Percentiles rank a stretch among this genome's conserved stretches.
These are phyloP conservation scores for Sebastes steindachneri DNA, from an alignment of 2,797 vertebrate genomes.

Conservation along the genomic window DNA sequence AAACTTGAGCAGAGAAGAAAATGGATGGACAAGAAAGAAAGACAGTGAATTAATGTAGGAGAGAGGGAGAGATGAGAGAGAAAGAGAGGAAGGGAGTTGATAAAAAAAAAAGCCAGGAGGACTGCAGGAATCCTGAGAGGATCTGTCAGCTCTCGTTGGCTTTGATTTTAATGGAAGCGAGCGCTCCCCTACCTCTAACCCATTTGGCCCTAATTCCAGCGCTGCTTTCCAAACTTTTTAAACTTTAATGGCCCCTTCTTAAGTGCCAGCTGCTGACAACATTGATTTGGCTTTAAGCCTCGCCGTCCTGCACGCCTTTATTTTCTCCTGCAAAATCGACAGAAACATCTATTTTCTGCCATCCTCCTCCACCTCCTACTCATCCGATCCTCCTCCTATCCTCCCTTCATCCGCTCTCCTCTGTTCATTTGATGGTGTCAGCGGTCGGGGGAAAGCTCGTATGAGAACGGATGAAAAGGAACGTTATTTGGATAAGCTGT, in stretches of 20 bases:
- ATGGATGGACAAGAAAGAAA: neutral
- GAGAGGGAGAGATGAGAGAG: constrained; percentile 14
- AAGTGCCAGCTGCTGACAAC: constrained; percentile 83
- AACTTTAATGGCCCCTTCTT: constrained; percentile 83
- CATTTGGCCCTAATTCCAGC: constrained; percentile 82
- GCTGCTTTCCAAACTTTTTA: constrained; percentile 79
- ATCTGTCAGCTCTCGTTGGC: constrained; percentile 79
- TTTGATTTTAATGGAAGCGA: constrained; percentile 84
- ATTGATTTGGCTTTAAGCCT: constrained; percentile 83
- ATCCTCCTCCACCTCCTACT: constrained; percentile 64
- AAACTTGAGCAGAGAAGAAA: neutral
- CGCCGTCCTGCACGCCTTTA: constrained; percentile 76
- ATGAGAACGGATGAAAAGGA: constrained; percentile 60
- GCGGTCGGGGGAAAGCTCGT: constrained; percentile 37
- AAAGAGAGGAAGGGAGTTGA: constrained; percentile 14
- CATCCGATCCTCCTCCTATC: constrained; percentile 59
- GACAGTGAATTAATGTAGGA: constrained; percentile 25
- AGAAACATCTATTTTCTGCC: constrained; percentile 83
- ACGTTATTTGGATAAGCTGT: constrained; percentile 58
- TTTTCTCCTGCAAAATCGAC: constrained; percentile 81
- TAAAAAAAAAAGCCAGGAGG: constrained; percentile 34
- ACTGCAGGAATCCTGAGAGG: constrained; percentile 65
- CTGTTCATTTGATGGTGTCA: constrained; percentile 71
- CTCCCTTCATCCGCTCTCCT: constrained; percentile 56
- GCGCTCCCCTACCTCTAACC: constrained; percentile 72